A percentile compares a stretch with the other conserved stretches of the same genome.
Conservation (phyloP, 2,888 invertebrate species). For the Rhabditoides inermis region DNA sequence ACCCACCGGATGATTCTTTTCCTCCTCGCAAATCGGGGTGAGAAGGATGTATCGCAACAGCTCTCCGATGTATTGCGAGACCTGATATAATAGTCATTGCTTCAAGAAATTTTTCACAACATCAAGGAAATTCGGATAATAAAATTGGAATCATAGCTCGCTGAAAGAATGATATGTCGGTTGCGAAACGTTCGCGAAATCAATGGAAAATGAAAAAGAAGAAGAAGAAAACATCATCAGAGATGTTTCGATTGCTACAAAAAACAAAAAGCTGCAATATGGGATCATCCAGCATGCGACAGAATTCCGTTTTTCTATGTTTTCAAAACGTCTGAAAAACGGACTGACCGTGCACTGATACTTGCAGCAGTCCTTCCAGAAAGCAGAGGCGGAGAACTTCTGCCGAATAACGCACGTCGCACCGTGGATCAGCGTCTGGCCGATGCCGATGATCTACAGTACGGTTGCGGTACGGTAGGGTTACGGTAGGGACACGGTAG, state of each 20-base stretch:
- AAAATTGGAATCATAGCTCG: too few species aligned
- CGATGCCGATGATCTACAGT: constrained; percentile 59
- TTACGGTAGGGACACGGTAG: too few species aligned
- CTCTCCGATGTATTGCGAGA: constrained; percentile 57
- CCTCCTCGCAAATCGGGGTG: constrained; percentile 53
- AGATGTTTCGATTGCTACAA: too few species aligned
- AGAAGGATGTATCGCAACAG: constrained; percentile 58
- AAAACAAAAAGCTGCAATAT: neutral
- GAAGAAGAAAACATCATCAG: neutral
- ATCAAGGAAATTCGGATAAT: too few species aligned
- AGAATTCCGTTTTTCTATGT: too few species aligned
- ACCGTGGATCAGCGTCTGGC: constrained; percentile 54
- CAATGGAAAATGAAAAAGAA: too few species aligned
- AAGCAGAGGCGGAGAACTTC: constrained; percentile 86
- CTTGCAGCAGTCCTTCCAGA: constrained; percentile 82
- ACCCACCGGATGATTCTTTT: constrained; percentile 55
- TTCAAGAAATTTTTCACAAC: too few species aligned
- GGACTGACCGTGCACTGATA: constrained; percentile 80
- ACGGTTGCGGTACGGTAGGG: too few species aligned
- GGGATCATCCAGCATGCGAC: neutral
- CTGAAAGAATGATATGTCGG: too few species aligned
- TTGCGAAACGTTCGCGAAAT: too few species aligned
- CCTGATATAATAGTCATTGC: too few species aligned
- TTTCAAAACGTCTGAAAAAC: too few species aligned
- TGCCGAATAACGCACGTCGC: constrained; percentile 72